A percentile compares a stretch with the other conserved stretches of the same genome.
These are phyloP conservation scores for Brachypteracias leptosomus DNA, from an alignment of 2,113 vertebrate species.

Conservation along the genomic window DNA sequence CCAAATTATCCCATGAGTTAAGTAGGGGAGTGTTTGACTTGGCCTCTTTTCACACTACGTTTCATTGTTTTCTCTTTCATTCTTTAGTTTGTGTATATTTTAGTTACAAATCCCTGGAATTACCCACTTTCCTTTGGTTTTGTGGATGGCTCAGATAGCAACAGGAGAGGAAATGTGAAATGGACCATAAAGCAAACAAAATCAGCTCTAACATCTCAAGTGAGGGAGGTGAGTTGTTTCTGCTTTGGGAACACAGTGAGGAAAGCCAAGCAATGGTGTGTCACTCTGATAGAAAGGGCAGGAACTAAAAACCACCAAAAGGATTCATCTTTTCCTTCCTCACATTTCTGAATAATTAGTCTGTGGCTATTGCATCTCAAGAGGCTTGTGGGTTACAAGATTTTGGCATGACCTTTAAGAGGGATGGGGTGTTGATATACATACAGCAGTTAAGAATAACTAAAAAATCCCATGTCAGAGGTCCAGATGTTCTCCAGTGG, in stretches of 20 bases:
- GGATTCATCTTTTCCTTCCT: accelerated
- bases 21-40: not conserved
- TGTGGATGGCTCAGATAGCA: not conserved
- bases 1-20: not conserved
- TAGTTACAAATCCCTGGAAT: not conserved
- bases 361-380: not conserved
- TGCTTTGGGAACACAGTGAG: not conserved
- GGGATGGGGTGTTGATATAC: not conserved
- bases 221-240: accelerated
- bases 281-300: not conserved
- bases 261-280: not conserved
- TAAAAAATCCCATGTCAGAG: not conserved
- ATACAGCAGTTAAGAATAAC: not conserved
- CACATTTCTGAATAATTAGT: not conserved
- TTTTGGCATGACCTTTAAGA: not conserved
- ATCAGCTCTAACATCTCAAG: not conserved
- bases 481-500: not conserved
- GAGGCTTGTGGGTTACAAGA: not conserved
- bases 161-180: not conserved
- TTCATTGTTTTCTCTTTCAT: not conserved
- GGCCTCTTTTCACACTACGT: not conserved
- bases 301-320: not conserved
- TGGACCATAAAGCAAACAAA: not conserved
- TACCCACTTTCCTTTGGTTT: not conserved
- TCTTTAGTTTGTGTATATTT: not conserved